Percentiles rank a stretch among this genome's conserved stretches.
phyloP scores from a whole-genome alignment of 2,888 invertebrate genomes.

The Teleogryllus oceanicus region DNA sequence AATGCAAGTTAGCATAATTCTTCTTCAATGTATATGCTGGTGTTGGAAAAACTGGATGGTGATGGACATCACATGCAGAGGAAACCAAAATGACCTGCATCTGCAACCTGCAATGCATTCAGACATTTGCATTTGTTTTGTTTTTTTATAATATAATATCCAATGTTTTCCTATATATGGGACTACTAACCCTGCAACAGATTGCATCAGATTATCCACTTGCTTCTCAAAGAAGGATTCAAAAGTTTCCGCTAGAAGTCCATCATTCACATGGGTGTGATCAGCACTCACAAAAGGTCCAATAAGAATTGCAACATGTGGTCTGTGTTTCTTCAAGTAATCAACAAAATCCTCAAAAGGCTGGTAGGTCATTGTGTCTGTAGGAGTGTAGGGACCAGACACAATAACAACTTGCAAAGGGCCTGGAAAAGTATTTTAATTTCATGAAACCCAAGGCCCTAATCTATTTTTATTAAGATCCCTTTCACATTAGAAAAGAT shows the following conservation, averaged over 20 bases:
- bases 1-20: slow-evolving; percentile 59
- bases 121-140: slow-evolving; percentile 21
- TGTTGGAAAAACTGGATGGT: slow-evolving; percentile 78
- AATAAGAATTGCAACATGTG: slow-evolving; percentile 75
- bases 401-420: slow-evolving; percentile 68
- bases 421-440: slow-evolving; percentile 44
- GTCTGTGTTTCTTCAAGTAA: slow-evolving; percentile 63
- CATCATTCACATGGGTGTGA: slow-evolving; percentile 60
- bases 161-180: not conserved
- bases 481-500: not conserved
- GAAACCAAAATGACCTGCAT: slow-evolving; percentile 73
- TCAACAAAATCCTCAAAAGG: slow-evolving; percentile 74
- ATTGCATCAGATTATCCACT: slow-evolving; percentile 61
- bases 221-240: slow-evolving; percentile 71
- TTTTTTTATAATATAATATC: not conserved
- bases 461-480: not conserved
- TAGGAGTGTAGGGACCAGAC: slow-evolving; percentile 78
- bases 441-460: not conserved
- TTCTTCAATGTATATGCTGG: slow-evolving; percentile 63
- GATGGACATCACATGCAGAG: slow-evolving; percentile 73
- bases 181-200: slow-evolving; percentile 57
- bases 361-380: slow-evolving; percentile 72
- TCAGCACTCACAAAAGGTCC: slow-evolving; percentile 81
- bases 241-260: slow-evolving; percentile 63
- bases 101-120: slow-evolving; percentile 51